Percentiles rank a stretch among this genome's conserved stretches.
phyloP scores from a whole-genome alignment of 2,888 invertebrate species.

The Cheilosia urbana region DNA sequence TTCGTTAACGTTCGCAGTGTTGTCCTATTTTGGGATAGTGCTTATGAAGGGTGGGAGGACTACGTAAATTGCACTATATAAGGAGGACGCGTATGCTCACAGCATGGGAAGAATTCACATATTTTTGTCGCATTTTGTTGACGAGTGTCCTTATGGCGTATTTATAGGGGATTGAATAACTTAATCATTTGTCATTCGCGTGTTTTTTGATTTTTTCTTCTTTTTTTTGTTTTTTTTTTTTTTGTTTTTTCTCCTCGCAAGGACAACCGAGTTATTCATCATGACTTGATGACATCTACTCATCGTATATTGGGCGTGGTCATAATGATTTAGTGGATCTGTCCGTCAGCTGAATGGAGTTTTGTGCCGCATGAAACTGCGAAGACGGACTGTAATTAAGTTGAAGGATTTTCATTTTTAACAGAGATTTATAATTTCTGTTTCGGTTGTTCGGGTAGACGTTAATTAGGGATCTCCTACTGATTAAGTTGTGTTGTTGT shows the following conservation, averaged over 20 bases:
- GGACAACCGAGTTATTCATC: constrained; percentile 47
- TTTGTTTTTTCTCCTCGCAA: constrained; percentile 6
- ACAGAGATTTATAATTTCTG: constrained; percentile 17
- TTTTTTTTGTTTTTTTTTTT: background rate
- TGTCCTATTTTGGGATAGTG: constrained; percentile 9
- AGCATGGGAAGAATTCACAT: constrained; percentile 17
- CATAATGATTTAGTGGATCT: constrained; percentile 16
- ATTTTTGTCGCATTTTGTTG: constrained; percentile 20
- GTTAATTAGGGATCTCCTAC: constrained; percentile 39
- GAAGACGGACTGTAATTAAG: constrained; percentile 31
- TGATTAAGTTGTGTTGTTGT: constrained; percentile 11
- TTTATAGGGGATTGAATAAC: constrained; percentile 57
- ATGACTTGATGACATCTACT: constrained; percentile 30
- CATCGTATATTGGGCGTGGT: constrained; percentile 19
- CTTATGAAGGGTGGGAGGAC: constrained; percentile 4
- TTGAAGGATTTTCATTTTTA: constrained; percentile 10
- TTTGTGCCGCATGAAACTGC: background rate
- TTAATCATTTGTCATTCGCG: constrained; percentile 58
- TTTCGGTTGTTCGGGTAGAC: constrained; percentile 4
- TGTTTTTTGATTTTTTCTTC: background rate
- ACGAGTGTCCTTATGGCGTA: constrained; percentile 35
- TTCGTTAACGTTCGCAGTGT: constrained; percentile 41
- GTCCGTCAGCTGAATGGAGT: background rate
- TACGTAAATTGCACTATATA: constrained; percentile 35
- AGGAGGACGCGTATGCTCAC: constrained; percentile 3